Percentiles rank a stretch among this genome's conserved stretches.
Conservation (phyloP, 2,888 invertebrate species). For the Caenorhabditis angaria region DNA sequence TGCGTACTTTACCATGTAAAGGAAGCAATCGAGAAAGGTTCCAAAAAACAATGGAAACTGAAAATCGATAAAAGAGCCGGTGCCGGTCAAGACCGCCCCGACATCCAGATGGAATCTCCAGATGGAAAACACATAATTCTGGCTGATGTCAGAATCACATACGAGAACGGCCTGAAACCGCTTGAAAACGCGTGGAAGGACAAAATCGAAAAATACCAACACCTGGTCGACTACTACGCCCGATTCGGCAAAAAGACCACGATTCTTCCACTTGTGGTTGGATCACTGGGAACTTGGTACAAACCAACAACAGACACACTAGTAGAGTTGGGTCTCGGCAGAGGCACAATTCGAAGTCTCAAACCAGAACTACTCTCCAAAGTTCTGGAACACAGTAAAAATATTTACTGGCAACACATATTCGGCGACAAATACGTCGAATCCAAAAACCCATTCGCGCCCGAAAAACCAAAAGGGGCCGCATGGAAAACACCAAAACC, state of each 20-base stretch:
- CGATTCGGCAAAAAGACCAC: not conserved
- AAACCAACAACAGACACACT: not conserved
- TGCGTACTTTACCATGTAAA: not conserved
- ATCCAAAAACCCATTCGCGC: not conserved
- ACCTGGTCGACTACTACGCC: constrained; percentile 1
- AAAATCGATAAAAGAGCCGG: constrained; percentile 4
- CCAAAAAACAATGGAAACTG: not conserved
- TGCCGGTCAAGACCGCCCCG: not conserved
- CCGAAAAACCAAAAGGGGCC: not conserved
- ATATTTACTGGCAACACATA: constrained; percentile 17
- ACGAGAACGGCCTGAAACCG: constrained; percentile 13
- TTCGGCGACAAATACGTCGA: constrained; percentile 1
- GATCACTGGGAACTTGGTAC: constrained; percentile 10
- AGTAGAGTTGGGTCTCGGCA: not conserved
- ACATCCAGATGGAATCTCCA: not conserved
- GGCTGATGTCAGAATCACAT: constrained; percentile 13
- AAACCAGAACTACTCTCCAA: not conserved
- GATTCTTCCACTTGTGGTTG: constrained; percentile 7
- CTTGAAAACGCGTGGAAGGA: not conserved
- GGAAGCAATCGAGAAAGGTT: not conserved
- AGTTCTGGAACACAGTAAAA: constrained; percentile 3
- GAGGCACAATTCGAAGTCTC: not conserved
- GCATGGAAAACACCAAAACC: not conserved
- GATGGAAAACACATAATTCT: not conserved
- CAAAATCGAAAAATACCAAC: constrained; percentile 13